Evolutionary conservation across 2,113 vertebrate species (phyloP).

Genomic region (Promerops cafer): DNA sequence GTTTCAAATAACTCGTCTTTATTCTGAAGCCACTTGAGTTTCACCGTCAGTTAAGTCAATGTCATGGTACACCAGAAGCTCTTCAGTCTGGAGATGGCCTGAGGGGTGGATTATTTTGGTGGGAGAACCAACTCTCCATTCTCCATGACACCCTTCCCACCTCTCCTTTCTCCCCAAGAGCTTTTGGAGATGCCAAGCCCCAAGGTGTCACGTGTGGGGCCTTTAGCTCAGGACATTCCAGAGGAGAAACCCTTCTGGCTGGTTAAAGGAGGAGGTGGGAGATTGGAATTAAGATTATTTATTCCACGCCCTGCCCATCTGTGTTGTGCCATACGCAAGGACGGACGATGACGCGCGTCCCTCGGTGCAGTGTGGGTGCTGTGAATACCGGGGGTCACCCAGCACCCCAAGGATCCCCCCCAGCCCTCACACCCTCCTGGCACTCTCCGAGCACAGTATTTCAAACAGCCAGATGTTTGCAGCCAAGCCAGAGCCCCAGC

Average conservation of each 20-base stretch:
- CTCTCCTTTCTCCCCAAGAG: not conserved
- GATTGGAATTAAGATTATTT: not conserved
- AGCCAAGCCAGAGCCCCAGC: not conserved
- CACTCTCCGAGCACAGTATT: not conserved
- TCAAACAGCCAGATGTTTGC: not conserved
- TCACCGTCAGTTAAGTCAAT: not conserved
- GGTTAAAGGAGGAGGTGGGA: not conserved
- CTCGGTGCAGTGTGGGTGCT: accelerated
- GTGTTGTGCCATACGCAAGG: accelerated
- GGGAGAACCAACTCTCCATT: not conserved
- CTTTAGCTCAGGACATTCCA: not conserved
- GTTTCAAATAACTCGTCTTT: not conserved
- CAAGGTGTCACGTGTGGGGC: accelerated
- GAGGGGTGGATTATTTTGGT: not conserved
- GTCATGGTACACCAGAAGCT: not conserved
- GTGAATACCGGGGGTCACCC: not conserved
- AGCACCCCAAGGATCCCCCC: not conserved
- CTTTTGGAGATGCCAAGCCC: not conserved
- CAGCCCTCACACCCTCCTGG: not conserved
- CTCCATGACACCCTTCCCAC: not conserved
- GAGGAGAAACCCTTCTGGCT: not conserved
- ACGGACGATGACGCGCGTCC: not conserved
- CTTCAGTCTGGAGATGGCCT: not conserved
- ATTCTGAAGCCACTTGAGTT: not conserved
- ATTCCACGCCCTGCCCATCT: not conserved